These are phyloP conservation scores for Plutomurus gul DNA, from an alignment of 1,140 invertebrate genomes.

Conservation along the genomic window DNA sequence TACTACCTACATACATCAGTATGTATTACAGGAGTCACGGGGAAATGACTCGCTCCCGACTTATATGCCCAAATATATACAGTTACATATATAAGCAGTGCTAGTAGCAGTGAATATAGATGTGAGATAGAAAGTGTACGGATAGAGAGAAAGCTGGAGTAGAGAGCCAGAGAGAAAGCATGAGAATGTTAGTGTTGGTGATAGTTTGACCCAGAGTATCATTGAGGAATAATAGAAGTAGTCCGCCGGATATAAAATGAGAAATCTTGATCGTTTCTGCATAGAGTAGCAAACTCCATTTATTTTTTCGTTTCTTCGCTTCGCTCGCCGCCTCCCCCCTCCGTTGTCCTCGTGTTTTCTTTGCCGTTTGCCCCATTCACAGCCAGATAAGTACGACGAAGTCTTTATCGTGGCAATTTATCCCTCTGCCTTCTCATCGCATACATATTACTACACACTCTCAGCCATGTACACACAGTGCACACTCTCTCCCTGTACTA, in stretches of 20 bases:
- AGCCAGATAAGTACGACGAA: constrained; percentile 34
- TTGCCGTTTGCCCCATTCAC: constrained; percentile 15
- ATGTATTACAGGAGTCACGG: no score
- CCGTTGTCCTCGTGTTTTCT: constrained; percentile 16
- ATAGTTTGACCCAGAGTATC: neutral
- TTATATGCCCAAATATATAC: no score
- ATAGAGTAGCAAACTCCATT: constrained; percentile 17
- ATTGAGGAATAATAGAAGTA: neutral
- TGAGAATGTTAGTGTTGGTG: neutral
- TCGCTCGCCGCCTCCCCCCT: no score
- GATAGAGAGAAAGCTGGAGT: neutral
- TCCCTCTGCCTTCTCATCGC: constrained; percentile 47
- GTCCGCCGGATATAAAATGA: constrained; percentile 24
- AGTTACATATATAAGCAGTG: no score
- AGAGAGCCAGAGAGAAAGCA: neutral
- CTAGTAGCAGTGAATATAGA: no score
- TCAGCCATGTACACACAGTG: no score
- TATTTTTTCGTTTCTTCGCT: constrained; percentile 7
- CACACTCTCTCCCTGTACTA: no score
- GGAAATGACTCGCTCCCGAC: no score
- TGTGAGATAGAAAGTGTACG: neutral
- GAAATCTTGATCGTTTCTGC: constrained; percentile 22
- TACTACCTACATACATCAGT: no score
- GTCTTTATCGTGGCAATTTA: constrained; percentile 52
- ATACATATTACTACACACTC: no score